Conservation (phyloP, 2,113 vertebrate genomes). For the Parus major region DNA sequence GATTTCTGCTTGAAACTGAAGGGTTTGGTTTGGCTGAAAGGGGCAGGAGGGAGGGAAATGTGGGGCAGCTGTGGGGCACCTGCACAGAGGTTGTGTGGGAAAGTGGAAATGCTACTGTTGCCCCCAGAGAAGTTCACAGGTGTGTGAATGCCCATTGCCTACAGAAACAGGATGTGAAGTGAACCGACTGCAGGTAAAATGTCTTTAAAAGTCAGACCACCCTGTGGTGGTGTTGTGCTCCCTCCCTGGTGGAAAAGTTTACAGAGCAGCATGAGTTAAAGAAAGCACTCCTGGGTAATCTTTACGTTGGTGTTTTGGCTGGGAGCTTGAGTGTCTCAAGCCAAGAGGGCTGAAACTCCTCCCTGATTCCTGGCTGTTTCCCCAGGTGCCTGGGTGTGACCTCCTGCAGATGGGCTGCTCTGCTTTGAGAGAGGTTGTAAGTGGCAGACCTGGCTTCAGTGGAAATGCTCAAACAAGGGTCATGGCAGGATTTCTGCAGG, state of each 20-base stretch:
- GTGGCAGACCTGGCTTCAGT: not conserved
- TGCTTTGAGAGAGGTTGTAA: not conserved
- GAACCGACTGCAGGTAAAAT: not conserved
- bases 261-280: not conserved
- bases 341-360: not conserved
- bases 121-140: not conserved
- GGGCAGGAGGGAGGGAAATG: not conserved
- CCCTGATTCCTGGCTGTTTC: not conserved
- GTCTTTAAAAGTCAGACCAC: not conserved
- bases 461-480: not conserved
- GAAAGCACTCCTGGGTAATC: not conserved
- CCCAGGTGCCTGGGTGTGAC: accelerated
- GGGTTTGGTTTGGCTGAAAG: accelerated
- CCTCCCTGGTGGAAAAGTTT: not conserved
- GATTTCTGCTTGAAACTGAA: not conserved
- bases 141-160: not conserved
- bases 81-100: not conserved
- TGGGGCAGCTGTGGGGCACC: not conserved
- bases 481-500: not conserved
- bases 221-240: not conserved
- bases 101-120: not conserved
- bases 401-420: no score
- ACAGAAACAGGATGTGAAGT: not conserved
- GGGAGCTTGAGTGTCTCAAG: not conserved
- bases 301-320: not conserved